Base-by-base conservation (phyloP, 2,888 invertebrate genomes). In the Parochlus steinenii region DNA sequence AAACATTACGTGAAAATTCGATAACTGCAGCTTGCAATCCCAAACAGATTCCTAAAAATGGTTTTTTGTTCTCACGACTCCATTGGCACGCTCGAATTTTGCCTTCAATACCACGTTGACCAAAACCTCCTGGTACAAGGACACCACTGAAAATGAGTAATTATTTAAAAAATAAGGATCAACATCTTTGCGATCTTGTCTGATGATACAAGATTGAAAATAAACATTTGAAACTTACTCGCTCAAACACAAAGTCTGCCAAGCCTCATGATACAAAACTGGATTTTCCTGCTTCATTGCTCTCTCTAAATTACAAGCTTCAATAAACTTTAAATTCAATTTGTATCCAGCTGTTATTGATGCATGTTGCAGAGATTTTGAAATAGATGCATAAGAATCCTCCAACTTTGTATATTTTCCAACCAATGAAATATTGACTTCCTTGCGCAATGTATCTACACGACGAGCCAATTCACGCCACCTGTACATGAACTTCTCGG, bases 71-170 rank as follows among this genome's bases (percentile, higher is more conserved):
- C 48, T 72, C 74, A 24, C 98, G 68, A 40, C 95, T 93, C 87
- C 90, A 97, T 47, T 79, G 70, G 45, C 85, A 83, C 0, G 97
- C 95, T 40, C 75, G 73, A 31, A 98, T 86, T 63, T 90, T 98
- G 1, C 98, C 98, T 55, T 93, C 92, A 50, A 90, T 76, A 5
- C 98, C 98, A 37, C 97, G 71, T 44, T 77, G 75, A 1, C 98
- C 98, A 56, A 99, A 98, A 8, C 98, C 98, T 38, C 98, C 98
- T 3, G 98, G 97, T 2, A 98, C 89, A 44, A 98, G 69, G 1
- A 97, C 75, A 19, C 93, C 95, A 54, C 86, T 87, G 46, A 27
- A 61, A 59, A 38, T 22, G 33, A 23, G 40, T 16, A 15, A 20
- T 8, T 14, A 19, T 26, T 20, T 23, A 18, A 27, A 37, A 23